These are phyloP conservation scores for Atlantisia rogersi DNA, from an alignment of 2,113 vertebrate genomes.

Conservation along the genomic window DNA sequence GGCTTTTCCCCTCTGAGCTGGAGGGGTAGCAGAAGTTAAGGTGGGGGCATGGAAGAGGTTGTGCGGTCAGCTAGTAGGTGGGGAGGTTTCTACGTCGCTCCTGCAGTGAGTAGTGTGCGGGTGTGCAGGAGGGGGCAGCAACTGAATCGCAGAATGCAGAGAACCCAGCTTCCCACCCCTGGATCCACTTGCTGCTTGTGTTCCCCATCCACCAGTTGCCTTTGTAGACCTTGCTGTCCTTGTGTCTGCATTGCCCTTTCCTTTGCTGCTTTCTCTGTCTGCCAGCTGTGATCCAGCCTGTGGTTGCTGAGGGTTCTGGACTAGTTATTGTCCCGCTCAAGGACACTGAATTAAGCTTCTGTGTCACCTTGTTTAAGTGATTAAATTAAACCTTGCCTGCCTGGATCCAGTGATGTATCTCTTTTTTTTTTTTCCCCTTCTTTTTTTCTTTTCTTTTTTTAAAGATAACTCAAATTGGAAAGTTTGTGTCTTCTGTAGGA, in stretches of 20 bases:
- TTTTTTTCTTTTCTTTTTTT: too few species aligned
- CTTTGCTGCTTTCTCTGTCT: fast-evolving
- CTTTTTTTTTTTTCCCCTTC: not conserved
- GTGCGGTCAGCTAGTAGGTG: fast-evolving
- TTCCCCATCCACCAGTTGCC: not conserved
- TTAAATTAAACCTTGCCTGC: slow-evolving; percentile 56
- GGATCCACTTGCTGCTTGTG: not conserved
- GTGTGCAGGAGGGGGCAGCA: not conserved
- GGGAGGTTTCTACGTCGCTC: not conserved
- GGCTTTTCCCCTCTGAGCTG: not conserved
- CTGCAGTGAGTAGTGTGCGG: not conserved
- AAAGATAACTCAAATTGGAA: slow-evolving; percentile 70
- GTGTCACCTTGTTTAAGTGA: slow-evolving; percentile 65
- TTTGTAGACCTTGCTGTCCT: not conserved
- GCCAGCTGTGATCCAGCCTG: not conserved
- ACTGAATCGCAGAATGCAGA: not conserved
- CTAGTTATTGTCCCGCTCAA: slow-evolving; percentile 27
- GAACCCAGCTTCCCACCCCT: not conserved
- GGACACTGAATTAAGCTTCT: slow-evolving; percentile 47
- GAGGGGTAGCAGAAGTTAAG: not conserved
- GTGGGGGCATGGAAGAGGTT: not conserved
- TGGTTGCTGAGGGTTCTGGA: not conserved
- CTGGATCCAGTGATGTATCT: not conserved
- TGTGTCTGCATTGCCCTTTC: not conserved
- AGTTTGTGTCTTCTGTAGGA: slow-evolving; percentile 75